A percentile compares a stretch with the other conserved stretches of the same genome.
phyloP scores from a whole-genome alignment of 2,113 vertebrate species.

The Austrofundulus limnaeus region DNA sequence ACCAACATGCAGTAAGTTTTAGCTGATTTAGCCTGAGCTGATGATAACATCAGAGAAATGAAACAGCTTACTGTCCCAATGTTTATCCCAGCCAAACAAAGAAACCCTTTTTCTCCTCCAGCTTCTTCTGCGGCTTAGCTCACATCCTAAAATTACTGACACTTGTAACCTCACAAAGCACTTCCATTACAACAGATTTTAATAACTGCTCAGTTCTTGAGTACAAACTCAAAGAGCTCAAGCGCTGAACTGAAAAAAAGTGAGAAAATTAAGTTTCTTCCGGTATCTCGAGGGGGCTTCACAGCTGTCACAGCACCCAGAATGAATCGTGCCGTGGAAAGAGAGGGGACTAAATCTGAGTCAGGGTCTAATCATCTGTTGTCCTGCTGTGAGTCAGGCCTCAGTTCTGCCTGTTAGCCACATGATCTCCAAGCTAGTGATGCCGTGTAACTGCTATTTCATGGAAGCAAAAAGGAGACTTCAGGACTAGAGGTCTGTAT shows the following conservation, averaged over 20 bases:
- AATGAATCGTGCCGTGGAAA: slow-evolving; percentile 57
- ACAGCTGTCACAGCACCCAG: slow-evolving; percentile 49
- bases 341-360: slow-evolving; percentile 52
- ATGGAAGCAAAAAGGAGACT: slow-evolving; percentile 53
- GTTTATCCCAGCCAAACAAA: slow-evolving; percentile 33
- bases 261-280: slow-evolving; percentile 20
- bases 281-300: slow-evolving; percentile 2
- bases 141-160: slow-evolving; percentile 30
- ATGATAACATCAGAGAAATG: neutral
- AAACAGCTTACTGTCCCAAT: slow-evolving; percentile 18
- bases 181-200: slow-evolving; percentile 29
- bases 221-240: neutral
- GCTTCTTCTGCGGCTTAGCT: slow-evolving; percentile 1
- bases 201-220: neutral
- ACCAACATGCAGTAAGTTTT: neutral
- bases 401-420: slow-evolving; percentile 76
- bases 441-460: slow-evolving; percentile 68
- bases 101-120: neutral
- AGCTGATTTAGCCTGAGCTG: neutral
- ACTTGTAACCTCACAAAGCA: slow-evolving; percentile 31
- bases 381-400: slow-evolving; percentile 66
- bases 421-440: slow-evolving; percentile 64
- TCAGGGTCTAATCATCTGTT: slow-evolving; percentile 65
- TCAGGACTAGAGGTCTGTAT: slow-evolving; percentile 38
- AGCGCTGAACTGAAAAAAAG: slow-evolving; percentile 14